These are phyloP conservation scores for Aphelocoma californica DNA, from an alignment of 2,797 vertebrate species.

Conservation along the genomic window DNA sequence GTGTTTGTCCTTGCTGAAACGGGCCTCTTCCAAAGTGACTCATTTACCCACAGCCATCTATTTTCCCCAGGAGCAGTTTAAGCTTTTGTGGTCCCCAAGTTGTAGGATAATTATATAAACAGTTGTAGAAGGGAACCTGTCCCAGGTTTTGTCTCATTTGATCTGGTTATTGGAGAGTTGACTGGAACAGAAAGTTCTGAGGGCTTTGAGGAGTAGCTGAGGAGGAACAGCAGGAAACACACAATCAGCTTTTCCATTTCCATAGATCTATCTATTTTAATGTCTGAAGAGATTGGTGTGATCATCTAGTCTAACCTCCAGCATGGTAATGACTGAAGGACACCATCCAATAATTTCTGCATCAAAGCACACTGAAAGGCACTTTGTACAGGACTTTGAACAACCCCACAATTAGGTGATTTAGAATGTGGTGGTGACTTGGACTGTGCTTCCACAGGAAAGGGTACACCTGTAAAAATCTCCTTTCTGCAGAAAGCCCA, in stretches of 20 bases:
- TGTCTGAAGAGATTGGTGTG: slow-evolving; percentile 1
- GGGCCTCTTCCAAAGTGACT: not conserved
- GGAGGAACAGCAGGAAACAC: not conserved
- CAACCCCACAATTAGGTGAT: not conserved
- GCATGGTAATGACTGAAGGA: slow-evolving; percentile 13
- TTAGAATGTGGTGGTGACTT: not conserved
- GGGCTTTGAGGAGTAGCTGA: not conserved
- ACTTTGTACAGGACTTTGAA: slow-evolving; percentile 6
- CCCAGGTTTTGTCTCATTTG: not conserved
- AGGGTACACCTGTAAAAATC: not conserved
- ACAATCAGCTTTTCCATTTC: slow-evolving; percentile 23
- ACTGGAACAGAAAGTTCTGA: not conserved
- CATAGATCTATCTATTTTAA: not conserved
- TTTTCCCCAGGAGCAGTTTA: not conserved
- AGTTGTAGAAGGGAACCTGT: not conserved
- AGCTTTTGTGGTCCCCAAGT: not conserved
- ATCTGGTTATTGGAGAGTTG: not conserved
- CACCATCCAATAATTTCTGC: slow-evolving; percentile 54
- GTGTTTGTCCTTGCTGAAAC: not conserved
- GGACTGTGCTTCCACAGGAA: not conserved
- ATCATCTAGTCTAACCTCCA: slow-evolving; percentile 26
- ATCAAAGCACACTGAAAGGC: slow-evolving; percentile 37
- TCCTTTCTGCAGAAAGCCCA: not conserved
- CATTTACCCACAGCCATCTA: not conserved
- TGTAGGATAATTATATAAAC: not conserved